These are phyloP conservation scores for Recurvirostra avosetta DNA, from an alignment of 2,113 vertebrate genomes.

Conservation along the genomic window DNA sequence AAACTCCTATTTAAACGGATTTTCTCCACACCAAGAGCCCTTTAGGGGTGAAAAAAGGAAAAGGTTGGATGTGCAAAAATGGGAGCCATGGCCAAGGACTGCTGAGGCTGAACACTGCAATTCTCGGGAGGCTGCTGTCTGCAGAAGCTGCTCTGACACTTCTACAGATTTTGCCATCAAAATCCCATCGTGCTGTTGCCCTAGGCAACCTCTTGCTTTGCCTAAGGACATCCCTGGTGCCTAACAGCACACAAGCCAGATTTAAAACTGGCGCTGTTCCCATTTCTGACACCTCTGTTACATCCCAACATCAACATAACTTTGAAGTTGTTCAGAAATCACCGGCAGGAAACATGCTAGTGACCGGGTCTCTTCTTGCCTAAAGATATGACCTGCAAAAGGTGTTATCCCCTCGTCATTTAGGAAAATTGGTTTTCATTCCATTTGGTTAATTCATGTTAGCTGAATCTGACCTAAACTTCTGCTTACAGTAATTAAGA, in stretches of 20 bases:
- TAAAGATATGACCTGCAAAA: background rate
- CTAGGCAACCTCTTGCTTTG: slow-evolving; percentile 27
- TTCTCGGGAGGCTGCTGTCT: background rate
- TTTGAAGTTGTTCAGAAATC: slow-evolving; percentile 15
- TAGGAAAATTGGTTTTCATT: background rate
- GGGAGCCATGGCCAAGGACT: background rate
- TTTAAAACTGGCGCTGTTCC: background rate
- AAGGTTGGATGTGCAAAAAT: background rate
- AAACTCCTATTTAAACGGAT: background rate
- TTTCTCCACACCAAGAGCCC: background rate
- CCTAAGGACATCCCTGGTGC: background rate
- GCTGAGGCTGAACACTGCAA: background rate
- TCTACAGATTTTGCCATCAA: slow-evolving; percentile 2
- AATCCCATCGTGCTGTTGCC: background rate
- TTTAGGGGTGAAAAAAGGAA: background rate
- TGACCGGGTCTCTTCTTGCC: background rate
- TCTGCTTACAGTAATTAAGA: background rate
- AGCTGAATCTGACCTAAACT: background rate
- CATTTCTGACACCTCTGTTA: background rate
- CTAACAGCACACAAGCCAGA: background rate
- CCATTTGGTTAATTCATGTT: background rate
- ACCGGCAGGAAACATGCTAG: background rate
- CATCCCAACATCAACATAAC: background rate
- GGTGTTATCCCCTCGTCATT: background rate
- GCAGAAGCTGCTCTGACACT: background rate